Percentiles rank a stretch among this genome's conserved stretches.
phyloP scores from a whole-genome alignment of 2,888 invertebrate genomes.

The Apomyelois bistriatella region DNA sequence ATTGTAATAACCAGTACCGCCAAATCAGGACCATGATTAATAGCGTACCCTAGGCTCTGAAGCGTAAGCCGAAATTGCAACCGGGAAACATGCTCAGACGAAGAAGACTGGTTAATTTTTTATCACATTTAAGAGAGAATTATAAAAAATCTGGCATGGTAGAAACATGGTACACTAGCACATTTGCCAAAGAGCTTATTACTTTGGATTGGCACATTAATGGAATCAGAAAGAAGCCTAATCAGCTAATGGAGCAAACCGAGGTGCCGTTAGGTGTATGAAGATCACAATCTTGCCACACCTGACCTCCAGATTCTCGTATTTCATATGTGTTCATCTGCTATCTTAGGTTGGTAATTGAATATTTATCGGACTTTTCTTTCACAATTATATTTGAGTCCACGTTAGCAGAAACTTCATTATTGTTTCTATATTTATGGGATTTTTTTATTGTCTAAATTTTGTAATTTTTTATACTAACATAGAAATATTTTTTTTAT shows the following conservation, averaged over 20 bases:
- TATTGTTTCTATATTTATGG: too few species aligned
- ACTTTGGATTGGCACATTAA: constrained; percentile 34
- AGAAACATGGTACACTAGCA: not conserved
- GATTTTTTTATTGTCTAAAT: too few species aligned
- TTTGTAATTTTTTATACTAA: too few species aligned
- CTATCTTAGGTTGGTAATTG: constrained; percentile 12
- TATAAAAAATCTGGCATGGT: not conserved
- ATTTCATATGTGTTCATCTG: constrained; percentile 19
- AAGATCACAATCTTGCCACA: constrained; percentile 50
- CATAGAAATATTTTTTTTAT: too few species aligned
- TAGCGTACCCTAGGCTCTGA: too few species aligned
- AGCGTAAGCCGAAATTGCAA: too few species aligned
- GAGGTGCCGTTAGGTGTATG: constrained; percentile 40
- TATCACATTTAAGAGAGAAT: too few species aligned
- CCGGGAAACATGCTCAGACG: too few species aligned
- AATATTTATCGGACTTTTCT: constrained; percentile 8
- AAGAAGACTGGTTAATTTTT: too few species aligned
- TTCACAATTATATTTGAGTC: not conserved
- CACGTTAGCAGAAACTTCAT: too few species aligned
- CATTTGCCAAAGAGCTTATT: not conserved
- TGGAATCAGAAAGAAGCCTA: constrained; percentile 48
- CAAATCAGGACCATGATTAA: too few species aligned
- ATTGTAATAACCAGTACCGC: too few species aligned
- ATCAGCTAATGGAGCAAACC: constrained; percentile 62
- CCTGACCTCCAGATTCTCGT: constrained; percentile 22